Base-by-base conservation (phyloP, 1,140 invertebrate species). In the Charaxes varanes region DNA sequence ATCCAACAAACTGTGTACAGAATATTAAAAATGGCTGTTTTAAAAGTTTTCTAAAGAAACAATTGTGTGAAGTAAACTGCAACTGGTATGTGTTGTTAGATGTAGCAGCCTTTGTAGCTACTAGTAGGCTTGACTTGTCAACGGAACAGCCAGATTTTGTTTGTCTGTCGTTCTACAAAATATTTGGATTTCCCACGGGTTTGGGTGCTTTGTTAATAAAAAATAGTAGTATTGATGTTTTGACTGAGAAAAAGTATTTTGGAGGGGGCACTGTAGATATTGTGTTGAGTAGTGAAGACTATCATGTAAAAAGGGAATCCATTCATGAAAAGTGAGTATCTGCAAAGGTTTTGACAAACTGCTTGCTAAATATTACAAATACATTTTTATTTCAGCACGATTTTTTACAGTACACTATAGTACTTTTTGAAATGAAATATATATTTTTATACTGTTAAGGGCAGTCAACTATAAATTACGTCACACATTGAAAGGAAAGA, bases 161-260 rank as follows among this genome's bases (percentile, higher is more conserved):
- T 0, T 90, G 89, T 31, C 19, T 99, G 3, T 99, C 97, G 1
- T 99, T 99, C 85, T 99, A 99, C 83, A 99, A 99, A 88, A 95
- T 99, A 62, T 98, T 99, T 87, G 97, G 97, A 0, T 98, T 93
- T 84, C 97, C 97, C 3, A 98, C 96, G 40, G 97, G 93, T n/a
- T 74, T 94, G 52, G 97, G 97, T 15, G 95, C 94, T 19, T 72
- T 99, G 2, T 60, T 99, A 28, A 90, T 98, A 0, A 89, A 87
- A 55, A 93, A 93, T 62, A 72, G 78, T 1, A 91, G 90, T 53
- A 82, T 85, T 2, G 15, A 87, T 58, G 66, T 89, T 11, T 81
- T 97, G 27, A 68, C 37, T 40, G 78, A 88, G 6, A 94, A 92
- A 85, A 85, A 77, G 24, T 98, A 95, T 72, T 97, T 94, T 85